These are phyloP conservation scores for Entomobrya proxima DNA, from an alignment of 2,888 invertebrate genomes.

Conservation along the genomic window DNA sequence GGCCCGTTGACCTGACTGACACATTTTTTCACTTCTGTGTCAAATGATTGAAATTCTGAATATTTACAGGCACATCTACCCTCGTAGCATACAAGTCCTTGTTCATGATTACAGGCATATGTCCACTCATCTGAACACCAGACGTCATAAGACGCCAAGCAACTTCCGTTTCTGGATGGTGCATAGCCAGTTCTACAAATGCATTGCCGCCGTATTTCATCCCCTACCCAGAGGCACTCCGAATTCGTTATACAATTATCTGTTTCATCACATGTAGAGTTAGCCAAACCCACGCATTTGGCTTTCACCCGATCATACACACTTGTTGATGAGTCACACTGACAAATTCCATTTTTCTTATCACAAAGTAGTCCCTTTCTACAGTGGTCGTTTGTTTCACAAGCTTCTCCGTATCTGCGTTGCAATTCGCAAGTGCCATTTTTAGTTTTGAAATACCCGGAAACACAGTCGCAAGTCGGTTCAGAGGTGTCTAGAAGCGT, in stretches of 20 bases:
- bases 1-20: conserved; percentile 26
- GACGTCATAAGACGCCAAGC: conserved; percentile 7
- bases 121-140: conserved; percentile 20
- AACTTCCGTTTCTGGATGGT: conserved; percentile 13
- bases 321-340: background rate
- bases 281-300: conserved; percentile 15
- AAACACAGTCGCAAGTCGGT: conserved; percentile 9
- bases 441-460: background rate
- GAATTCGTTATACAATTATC: conserved; percentile 22
- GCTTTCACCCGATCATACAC: conserved; percentile 25
- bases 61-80: conserved; percentile 26
- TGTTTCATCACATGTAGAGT: background rate
- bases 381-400: conserved; percentile 21
- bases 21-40: background rate
- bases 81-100: conserved; percentile 29
- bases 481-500: background rate
- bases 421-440: conserved; percentile 26
- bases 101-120: conserved; percentile 14
- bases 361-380: background rate
- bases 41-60: conserved; percentile 19
- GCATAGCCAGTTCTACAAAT: background rate
- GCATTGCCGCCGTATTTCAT: background rate
- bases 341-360: background rate
- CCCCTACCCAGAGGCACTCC: background rate
- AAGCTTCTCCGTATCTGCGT: background rate